phyloP scores from a whole-genome alignment of 2,888 invertebrate species.

The Lithophane leautieri region DNA sequence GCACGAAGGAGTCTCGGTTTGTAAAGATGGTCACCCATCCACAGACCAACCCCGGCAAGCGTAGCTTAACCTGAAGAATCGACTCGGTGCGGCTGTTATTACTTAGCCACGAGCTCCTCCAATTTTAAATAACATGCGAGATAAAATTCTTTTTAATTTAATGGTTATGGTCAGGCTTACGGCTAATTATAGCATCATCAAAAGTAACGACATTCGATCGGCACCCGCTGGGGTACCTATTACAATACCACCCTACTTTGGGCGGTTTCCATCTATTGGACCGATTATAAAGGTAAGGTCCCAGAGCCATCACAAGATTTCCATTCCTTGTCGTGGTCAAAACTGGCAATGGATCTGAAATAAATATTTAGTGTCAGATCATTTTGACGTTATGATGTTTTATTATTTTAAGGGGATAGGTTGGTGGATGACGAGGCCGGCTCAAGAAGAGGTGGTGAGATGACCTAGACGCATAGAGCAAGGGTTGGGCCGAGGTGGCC shows the following conservation, averaged over 20 bases:
- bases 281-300: slow-evolving; percentile 30
- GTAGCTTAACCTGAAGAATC: no score
- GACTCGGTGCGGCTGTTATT: no score
- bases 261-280: neutral
- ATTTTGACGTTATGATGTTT: neutral
- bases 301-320: slow-evolving; percentile 28
- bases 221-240: slow-evolving; percentile 13
- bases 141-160: neutral
- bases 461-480: no score
- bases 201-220: slow-evolving; percentile 16
- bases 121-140: no score
- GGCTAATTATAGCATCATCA: slow-evolving; percentile 9
- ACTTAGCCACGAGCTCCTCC: no score
- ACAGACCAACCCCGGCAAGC: no score
- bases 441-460: no score
- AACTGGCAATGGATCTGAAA: slow-evolving; percentile 15
- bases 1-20: no score
- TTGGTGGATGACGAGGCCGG: neutral
- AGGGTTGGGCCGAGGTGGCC: no score
- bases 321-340: slow-evolving; percentile 28
- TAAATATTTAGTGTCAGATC: neutral
- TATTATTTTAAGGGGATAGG: neutral
- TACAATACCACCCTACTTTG: slow-evolving; percentile 21
- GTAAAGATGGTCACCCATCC: no score
- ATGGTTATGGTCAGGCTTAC: slow-evolving; percentile 53